Evolutionary conservation across 2,797 vertebrate species (phyloP).

Genomic region (Sebastiscus tertius): DNA sequence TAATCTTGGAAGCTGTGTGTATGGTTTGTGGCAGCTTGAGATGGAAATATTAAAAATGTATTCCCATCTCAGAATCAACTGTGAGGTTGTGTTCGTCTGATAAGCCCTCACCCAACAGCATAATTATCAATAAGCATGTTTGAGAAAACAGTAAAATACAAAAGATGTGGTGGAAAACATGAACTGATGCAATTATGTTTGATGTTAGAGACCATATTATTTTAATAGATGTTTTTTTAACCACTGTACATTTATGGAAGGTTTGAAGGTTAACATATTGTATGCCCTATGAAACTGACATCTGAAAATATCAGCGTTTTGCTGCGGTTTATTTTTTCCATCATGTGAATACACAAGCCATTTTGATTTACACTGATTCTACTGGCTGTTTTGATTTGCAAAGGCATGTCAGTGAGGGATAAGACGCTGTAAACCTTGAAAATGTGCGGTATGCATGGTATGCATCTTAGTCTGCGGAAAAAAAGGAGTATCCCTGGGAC

Average conservation of each 20-base stretch:
- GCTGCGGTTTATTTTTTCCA: not conserved
- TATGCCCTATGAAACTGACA: not conserved
- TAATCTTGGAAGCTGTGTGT: slow-evolving; percentile 16
- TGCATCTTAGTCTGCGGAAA: slow-evolving; percentile 20
- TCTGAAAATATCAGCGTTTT: not conserved
- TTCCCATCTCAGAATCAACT: slow-evolving; percentile 1
- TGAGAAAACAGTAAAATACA: not conserved
- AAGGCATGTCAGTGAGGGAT: slow-evolving; percentile 31
- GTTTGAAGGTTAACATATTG: not conserved
- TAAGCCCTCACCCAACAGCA: not conserved
- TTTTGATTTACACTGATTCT: slow-evolving; percentile 25
- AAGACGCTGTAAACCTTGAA: slow-evolving; percentile 30
- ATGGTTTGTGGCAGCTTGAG: slow-evolving; percentile 20
- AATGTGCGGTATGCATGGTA: slow-evolving; percentile 52
- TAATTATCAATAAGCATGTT: not conserved
- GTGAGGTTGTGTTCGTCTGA: not conserved
- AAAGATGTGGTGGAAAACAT: not conserved
- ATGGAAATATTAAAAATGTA: slow-evolving; percentile 10
- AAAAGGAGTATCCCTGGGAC: slow-evolving; percentile 10
- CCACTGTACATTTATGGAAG: not conserved
- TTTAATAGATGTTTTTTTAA: not conserved
- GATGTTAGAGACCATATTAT: not conserved
- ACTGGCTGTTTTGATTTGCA: slow-evolving; percentile 32
- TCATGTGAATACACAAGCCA: not conserved
- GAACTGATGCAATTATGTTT: not conserved